Conservation (phyloP, 2,113 vertebrate species). For the Vulpes lagopus region DNA sequence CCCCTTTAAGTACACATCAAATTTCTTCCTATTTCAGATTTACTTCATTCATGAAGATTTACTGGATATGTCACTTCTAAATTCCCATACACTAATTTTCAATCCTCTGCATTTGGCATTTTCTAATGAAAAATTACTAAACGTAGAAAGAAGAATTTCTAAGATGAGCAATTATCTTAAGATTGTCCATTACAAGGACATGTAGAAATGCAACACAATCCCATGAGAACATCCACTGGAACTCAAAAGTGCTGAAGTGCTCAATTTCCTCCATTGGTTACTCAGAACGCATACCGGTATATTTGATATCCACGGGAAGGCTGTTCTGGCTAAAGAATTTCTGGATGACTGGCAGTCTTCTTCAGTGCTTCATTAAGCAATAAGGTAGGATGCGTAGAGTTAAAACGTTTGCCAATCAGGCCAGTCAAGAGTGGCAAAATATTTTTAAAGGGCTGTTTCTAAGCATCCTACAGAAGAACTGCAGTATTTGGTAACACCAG, state of each 20-base stretch:
- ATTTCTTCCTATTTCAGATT: not conserved
- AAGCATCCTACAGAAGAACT: constrained; percentile 28
- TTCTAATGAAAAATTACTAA: constrained; percentile 3
- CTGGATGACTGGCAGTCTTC: not conserved
- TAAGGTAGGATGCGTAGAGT: not conserved
- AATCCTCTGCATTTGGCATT: not conserved
- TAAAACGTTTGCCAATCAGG: not conserved
- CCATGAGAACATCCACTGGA: not conserved
- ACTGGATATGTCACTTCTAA: not conserved
- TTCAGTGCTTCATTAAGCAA: not conserved
- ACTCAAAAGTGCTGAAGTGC: not conserved
- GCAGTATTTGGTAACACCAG: constrained; percentile 57
- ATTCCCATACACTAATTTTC: not conserved
- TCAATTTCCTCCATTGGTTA: not conserved
- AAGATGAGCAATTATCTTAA: not conserved
- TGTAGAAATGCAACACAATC: not conserved
- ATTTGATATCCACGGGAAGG: not conserved
- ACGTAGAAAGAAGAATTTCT: not conserved
- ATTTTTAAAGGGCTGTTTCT: constrained; percentile 45
- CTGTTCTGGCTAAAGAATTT: not conserved
- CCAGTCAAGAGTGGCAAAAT: not conserved
- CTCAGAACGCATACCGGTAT: not conserved
- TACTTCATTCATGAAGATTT: not conserved
- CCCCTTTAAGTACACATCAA: not conserved
- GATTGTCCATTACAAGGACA: not conserved